Evolutionary conservation across 2,888 invertebrate species (phyloP).

Genomic region (Aphrophora alni): DNA sequence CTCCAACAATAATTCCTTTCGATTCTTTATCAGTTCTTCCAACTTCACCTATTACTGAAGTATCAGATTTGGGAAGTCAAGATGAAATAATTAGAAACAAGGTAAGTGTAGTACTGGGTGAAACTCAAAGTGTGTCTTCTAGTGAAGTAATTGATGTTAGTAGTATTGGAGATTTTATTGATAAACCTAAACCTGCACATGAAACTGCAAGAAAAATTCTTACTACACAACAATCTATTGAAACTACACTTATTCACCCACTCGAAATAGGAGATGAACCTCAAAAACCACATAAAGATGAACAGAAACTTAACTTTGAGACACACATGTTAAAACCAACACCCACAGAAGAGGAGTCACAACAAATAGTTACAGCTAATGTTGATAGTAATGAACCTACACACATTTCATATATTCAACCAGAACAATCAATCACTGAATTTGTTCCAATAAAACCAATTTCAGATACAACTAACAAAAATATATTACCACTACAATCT

Average conservation of each 20-base stretch:
- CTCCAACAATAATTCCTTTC: background rate
- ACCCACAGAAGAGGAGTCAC: background rate
- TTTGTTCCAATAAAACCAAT: background rate
- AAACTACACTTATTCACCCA: background rate
- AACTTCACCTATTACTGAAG: background rate
- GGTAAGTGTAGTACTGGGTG: background rate
- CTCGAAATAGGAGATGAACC: background rate
- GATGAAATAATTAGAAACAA: background rate
- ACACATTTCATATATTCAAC: background rate
- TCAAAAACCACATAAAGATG: background rate
- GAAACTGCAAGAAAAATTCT: background rate
- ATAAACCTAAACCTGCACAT: background rate
- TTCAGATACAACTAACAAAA: background rate
- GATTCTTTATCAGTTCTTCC: background rate
- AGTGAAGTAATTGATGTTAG: background rate
- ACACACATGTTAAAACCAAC: background rate
- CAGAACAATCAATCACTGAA: constrained; percentile 11
- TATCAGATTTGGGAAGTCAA: background rate
- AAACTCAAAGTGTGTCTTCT: background rate
- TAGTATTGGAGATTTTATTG: background rate
- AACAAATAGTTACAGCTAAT: background rate
- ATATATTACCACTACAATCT: background rate
- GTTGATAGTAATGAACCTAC: background rate
- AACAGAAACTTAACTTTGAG: background rate
- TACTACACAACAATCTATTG: background rate